These are phyloP conservation scores for Thymelicus sylvestris DNA, from an alignment of 2,888 invertebrate species.

Conservation along the genomic window DNA sequence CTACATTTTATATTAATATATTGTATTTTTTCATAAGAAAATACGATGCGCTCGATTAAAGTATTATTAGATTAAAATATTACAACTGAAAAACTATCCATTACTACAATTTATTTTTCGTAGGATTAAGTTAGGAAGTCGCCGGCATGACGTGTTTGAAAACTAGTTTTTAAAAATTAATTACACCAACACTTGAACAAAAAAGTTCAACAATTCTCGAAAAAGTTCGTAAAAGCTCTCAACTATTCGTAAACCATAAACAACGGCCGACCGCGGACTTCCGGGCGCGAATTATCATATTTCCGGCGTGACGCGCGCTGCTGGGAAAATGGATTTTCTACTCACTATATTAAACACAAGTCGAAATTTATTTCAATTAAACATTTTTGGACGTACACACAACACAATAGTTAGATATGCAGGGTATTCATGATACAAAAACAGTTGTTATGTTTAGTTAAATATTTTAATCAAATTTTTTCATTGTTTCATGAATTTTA, in stretches of 20 bases:
- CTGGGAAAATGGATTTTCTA: constrained; percentile 18
- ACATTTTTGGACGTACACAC: neutral
- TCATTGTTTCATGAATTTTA: too few species aligned
- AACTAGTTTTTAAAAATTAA: constrained; percentile 4
- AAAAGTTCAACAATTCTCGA: constrained; percentile 7
- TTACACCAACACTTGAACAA: neutral
- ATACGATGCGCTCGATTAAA: too few species aligned
- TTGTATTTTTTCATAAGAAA: too few species aligned
- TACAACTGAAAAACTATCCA: too few species aligned
- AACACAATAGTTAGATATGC: too few species aligned
- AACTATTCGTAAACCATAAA: constrained; percentile 38
- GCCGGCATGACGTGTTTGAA: neutral
- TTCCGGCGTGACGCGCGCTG: constrained; percentile 33
- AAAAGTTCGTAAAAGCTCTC: constrained; percentile 2
- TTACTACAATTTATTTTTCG: too few species aligned
- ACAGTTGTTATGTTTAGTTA: too few species aligned
- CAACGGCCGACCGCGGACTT: constrained; percentile 37
- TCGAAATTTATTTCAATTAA: constrained; percentile 21
- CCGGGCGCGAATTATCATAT: constrained; percentile 41
- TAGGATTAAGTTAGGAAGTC: too few species aligned
- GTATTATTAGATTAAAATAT: too few species aligned
- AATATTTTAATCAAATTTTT: too few species aligned
- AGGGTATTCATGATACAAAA: too few species aligned
- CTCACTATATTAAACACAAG: neutral
- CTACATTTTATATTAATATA: too few species aligned